Base-by-base conservation (phyloP, 2,888 invertebrate genomes). In the Chymomyza fuscimana region DNA sequence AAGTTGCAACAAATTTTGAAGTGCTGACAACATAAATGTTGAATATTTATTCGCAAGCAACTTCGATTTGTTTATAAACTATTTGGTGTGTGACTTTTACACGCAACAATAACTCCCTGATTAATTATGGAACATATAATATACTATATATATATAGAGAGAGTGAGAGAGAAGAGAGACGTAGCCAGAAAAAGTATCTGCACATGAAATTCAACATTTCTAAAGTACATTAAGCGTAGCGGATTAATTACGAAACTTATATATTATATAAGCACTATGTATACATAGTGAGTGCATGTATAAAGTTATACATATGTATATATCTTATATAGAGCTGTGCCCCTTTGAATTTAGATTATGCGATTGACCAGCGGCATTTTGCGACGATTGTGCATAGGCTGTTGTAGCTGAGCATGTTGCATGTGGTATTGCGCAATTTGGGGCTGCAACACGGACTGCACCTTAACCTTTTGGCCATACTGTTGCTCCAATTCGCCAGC, bases 321-420 rank as follows among this genome's bases (percentile, higher is more conserved):
- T 46, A 7, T 36, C 12, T 19, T 19, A 15, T 4, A 36, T 6
- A 40, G 32, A 32, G 32, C 32, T 32, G 32, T 32, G 32, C 9
- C 7, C 40, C 40, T 12, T 46, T 46, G 1, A 51, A 58, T 68
- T 87, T 91, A 91, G 66, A 91, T 91, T 80, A 92, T 92, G 73
- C 92, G 89, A 90, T 94, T 94, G 69, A 94, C 94, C 80, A 94
- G 92, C 66, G 94, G 94, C 83, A 94, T 94, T 92, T 94, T 94
- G 80, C 94, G 93, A 79, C 94, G 92, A 90, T 93, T 94, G 9
- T 93, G 93, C 93, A 93, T 78, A 79, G 80, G 65, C 59, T 76
- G 75, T 32, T 78, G 77, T 29, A 68, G 72, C 59, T 74, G 77
- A 10, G 80, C 0, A 5, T 32, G 9, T 7, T 32, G 32, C 6